Evolutionary conservation across 2,888 invertebrate species (phyloP).

Genomic region (Cotesia congregata): DNA sequence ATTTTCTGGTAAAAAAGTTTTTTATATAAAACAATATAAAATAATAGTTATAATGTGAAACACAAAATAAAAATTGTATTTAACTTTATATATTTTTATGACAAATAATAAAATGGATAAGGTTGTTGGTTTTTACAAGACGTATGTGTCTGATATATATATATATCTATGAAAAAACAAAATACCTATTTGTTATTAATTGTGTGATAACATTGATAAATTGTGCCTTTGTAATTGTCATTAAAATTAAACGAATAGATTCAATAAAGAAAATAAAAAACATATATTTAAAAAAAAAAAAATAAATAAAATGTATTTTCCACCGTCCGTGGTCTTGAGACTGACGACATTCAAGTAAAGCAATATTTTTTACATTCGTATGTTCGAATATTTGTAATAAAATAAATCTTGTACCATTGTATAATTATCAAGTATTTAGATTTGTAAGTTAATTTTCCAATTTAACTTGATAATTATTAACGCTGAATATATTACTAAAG

Average conservation of each 20-base stretch:
- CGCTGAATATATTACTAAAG: constrained; percentile 2
- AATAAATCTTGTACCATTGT: constrained; percentile 33
- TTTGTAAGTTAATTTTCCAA: constrained; percentile 6
- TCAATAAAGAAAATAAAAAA: constrained; percentile 2
- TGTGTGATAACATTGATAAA: constrained; percentile 33
- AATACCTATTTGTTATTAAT: constrained; percentile 35
- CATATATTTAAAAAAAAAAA: not conserved
- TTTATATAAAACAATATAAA: not conserved
- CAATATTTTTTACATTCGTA: constrained; percentile 22
- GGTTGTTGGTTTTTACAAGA: not conserved
- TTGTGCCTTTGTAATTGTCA: constrained; percentile 28
- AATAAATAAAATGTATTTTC: constrained; percentile 9
- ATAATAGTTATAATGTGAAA: not conserved
- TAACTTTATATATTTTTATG: constrained; percentile 17
- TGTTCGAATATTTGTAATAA: constrained; percentile 4
- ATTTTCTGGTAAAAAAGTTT: not conserved
- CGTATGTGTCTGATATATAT: constrained; percentile 11
- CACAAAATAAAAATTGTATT: not conserved
- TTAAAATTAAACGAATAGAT: not conserved
- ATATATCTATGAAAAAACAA: constrained; percentile 28
- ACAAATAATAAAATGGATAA: not conserved
- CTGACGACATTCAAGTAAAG: constrained; percentile 30
- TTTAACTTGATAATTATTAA: not conserved
- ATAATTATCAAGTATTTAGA: constrained; percentile 14
- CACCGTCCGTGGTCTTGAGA: constrained; percentile 29